phyloP scores from a whole-genome alignment of 92 coral and sea anemone genomes.

The Zoanthus solanderi region DNA sequence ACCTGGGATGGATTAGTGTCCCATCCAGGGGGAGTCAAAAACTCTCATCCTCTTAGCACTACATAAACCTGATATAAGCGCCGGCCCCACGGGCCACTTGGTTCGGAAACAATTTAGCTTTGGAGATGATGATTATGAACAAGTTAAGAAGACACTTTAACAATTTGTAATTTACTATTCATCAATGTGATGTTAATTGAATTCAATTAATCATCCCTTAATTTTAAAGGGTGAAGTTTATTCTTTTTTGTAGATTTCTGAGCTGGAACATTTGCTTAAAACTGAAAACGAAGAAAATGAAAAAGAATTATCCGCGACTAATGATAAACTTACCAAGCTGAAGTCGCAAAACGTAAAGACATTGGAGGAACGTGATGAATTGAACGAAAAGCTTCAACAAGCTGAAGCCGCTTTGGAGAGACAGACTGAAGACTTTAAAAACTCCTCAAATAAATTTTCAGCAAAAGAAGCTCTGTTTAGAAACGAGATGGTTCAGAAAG shows the following conservation, averaged over 20 bases:
- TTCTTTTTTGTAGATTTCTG: conserved; percentile 39
- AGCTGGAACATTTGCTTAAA: conserved; percentile 69
- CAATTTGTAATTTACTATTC: no score
- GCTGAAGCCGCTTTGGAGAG: conserved; percentile 56
- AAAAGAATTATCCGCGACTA: conserved; percentile 67
- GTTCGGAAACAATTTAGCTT: no score
- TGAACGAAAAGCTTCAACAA: conserved; percentile 61
- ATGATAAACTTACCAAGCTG: conserved; percentile 65
- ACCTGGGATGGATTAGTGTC: no score
- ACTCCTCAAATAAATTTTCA: conserved; percentile 54
- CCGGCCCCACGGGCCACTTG: no score
- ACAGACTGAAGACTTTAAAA: conserved; percentile 65
- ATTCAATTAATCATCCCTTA: no score
- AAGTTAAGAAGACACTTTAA: no score
- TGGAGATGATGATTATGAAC: no score
- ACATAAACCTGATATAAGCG: no score
- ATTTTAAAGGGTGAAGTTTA: no score
- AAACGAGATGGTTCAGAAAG: conserved; percentile 56
- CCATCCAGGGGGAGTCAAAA: no score
- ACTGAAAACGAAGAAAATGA: conserved; percentile 79
- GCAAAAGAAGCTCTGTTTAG: conserved; percentile 63
- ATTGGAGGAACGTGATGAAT: conserved; percentile 60
- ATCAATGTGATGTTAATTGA: no score
- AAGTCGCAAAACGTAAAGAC: conserved; percentile 57
- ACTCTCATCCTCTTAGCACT: no score